These are phyloP conservation scores for Condylostylus longicornis DNA, from an alignment of 1,140 invertebrate genomes.

Conservation along the genomic window DNA sequence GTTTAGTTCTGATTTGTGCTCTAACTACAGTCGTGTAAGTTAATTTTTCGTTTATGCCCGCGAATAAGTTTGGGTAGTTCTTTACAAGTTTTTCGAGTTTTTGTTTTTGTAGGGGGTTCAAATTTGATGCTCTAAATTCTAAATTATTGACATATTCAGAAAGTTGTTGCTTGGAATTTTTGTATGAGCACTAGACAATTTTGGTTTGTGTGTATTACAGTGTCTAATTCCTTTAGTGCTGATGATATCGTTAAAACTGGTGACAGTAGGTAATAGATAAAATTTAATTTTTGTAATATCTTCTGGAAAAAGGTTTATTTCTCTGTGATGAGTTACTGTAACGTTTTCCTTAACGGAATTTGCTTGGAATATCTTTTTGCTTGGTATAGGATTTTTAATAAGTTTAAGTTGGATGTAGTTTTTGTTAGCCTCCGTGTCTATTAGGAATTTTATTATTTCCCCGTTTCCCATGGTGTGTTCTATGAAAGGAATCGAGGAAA, in stretches of 20 bases:
- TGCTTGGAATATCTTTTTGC: slow-evolving; percentile 2
- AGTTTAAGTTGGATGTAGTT: slow-evolving; percentile 5
- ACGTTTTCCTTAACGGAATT: slow-evolving; percentile 4
- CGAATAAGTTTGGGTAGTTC: slow-evolving; percentile 2
- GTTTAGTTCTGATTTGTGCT: slow-evolving; percentile 7
- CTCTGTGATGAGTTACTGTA: slow-evolving; percentile 5
- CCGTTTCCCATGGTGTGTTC: slow-evolving; percentile 2
- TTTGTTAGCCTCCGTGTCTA: slow-evolving; percentile 8
- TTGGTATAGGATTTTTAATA: slow-evolving; percentile 4
- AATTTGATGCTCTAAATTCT: neutral
- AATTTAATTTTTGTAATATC: too few species aligned
- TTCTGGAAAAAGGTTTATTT: too few species aligned
- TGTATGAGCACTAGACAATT: neutral
- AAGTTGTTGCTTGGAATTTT: neutral
- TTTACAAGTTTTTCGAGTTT: slow-evolving; percentile 1
- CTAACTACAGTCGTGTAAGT: slow-evolving; percentile 4
- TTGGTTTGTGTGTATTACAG: slow-evolving; percentile 2
- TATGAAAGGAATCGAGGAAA: slow-evolving; percentile 8
- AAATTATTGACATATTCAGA: slow-evolving; percentile 4
- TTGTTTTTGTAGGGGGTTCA: slow-evolving; percentile 2
- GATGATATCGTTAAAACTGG: too few species aligned
- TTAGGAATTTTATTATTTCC: slow-evolving; percentile 5
- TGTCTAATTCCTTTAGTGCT: slow-evolving; percentile 4
- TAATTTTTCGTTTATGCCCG: slow-evolving; percentile 1
- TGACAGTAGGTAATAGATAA: too few species aligned